phyloP scores from a whole-genome alignment of 2,888 invertebrate species.

The Cantharis flavilabris region DNA sequence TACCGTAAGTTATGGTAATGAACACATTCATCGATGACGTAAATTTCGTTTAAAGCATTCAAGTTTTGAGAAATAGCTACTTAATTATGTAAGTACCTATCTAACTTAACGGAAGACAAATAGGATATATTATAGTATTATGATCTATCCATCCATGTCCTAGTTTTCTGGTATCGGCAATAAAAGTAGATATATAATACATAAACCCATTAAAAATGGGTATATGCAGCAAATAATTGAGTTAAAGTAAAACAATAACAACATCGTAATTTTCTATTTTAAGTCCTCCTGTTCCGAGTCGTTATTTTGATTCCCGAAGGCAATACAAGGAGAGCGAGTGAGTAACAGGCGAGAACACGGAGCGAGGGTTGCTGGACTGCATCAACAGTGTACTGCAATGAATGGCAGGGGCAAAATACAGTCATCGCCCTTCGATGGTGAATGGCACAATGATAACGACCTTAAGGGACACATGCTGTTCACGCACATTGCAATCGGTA shows the following conservation, averaged over 20 bases:
- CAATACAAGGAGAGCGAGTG: conserved; percentile 16
- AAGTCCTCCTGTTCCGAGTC: background rate
- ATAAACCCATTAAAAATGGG: too few relatives aligned
- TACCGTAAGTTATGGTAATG: background rate
- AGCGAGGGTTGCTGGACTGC: conserved; percentile 23
- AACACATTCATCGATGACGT: background rate
- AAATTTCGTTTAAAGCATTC: background rate
- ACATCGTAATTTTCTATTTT: background rate
- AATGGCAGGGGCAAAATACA: conserved; percentile 34
- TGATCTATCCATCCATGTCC: too few relatives aligned
- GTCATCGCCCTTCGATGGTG: conserved; percentile 26
- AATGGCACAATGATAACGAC: conserved; percentile 35
- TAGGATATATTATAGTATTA: too few relatives aligned
- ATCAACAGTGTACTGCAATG: conserved; percentile 31
- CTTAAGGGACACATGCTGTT: conserved; percentile 36
- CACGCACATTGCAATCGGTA: conserved; percentile 20
- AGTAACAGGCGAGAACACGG: conserved; percentile 30
- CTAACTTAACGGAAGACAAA: too few relatives aligned
- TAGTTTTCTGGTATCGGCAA: background rate
- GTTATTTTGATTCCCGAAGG: background rate
- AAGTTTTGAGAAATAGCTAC: background rate
- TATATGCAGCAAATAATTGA: background rate
- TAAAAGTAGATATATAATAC: background rate
- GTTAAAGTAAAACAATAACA: background rate
- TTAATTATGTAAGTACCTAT: too few relatives aligned